Evolutionary conservation across 2,888 invertebrate genomes (phyloP).

Genomic region (Yponomeuta cagnagella): DNA sequence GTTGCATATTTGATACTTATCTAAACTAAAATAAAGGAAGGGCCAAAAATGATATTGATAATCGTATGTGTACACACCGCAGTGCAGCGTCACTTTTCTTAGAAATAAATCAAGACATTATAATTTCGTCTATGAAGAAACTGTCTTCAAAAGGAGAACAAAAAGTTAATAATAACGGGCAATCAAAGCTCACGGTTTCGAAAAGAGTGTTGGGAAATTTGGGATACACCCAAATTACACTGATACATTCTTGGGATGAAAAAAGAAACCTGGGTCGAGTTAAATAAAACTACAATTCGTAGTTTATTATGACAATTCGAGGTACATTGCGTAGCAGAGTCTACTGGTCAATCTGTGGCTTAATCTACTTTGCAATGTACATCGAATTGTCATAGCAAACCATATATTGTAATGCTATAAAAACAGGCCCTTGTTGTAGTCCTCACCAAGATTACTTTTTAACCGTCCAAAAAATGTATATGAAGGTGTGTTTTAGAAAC

Average conservation of each 20-base stretch:
- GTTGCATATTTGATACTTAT: too few relatives aligned
- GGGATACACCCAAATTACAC: not conserved
- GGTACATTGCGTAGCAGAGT: too few relatives aligned
- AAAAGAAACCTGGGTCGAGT: not conserved
- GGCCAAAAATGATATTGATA: too few relatives aligned
- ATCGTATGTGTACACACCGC: too few relatives aligned
- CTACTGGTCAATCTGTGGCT: too few relatives aligned
- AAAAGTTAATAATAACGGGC: constrained; percentile 7
- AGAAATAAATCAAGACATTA: not conserved
- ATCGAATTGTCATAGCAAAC: too few relatives aligned
- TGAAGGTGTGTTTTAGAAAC: not conserved
- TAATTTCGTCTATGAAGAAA: not conserved
- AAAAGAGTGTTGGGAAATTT: not conserved
- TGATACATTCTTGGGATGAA: not conserved
- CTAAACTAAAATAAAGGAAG: too few relatives aligned
- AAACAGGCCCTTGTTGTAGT: not conserved
- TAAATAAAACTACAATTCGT: too few relatives aligned
- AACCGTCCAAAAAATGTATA: not conserved
- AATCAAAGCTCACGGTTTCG: not conserved
- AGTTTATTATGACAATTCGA: too few relatives aligned
- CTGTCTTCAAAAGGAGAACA: not conserved
- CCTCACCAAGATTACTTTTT: not conserved
- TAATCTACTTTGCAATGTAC: too few relatives aligned
- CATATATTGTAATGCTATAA: too few relatives aligned
- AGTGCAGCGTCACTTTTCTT: too few relatives aligned